Conservation (phyloP, 2,888 invertebrate genomes). For the Gastrophysa polygoni region DNA sequence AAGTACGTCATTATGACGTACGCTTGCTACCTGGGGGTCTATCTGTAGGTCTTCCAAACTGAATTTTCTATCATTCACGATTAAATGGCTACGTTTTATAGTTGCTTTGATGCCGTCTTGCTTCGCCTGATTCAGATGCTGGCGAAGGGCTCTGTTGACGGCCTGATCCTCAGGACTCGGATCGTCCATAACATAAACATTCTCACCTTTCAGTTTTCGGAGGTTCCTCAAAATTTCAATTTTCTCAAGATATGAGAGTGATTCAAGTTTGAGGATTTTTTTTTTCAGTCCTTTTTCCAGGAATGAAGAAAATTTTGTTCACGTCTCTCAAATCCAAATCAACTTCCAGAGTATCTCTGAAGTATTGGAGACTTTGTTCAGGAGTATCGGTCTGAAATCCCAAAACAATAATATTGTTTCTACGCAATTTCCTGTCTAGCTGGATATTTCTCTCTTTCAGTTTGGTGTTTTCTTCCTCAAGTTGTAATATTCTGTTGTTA, state of each 20-base stretch:
- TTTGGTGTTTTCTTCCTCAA: neutral
- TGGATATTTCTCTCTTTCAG: neutral
- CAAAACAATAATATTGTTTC: conserved; percentile 3
- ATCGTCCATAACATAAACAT: neutral
- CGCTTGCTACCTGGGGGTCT: neutral
- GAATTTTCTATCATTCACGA: conserved; percentile 5
- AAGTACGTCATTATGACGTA: neutral
- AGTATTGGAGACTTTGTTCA: neutral
- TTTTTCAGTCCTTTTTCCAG: neutral
- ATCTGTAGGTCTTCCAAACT: conserved; percentile 6
- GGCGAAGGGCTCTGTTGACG: conserved; percentile 1
- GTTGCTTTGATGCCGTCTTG: neutral
- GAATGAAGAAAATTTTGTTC: neutral
- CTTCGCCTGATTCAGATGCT: conserved; percentile 2
- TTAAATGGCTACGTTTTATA: neutral
- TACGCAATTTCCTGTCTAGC: neutral
- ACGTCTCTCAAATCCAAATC: conserved; percentile 8
- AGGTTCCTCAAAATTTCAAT: conserved; percentile 1
- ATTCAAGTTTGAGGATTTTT: conserved; percentile 2
- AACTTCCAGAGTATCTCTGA: conserved; percentile 8
- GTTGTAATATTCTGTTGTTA: neutral
- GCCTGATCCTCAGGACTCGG: conserved; percentile 1
- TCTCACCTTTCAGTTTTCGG: neutral
- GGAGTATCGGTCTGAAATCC: neutral
- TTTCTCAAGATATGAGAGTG: neutral